These are phyloP conservation scores for Diplodus puntazzo DNA, from an alignment of 2,797 vertebrate genomes.

Conservation along the genomic window DNA sequence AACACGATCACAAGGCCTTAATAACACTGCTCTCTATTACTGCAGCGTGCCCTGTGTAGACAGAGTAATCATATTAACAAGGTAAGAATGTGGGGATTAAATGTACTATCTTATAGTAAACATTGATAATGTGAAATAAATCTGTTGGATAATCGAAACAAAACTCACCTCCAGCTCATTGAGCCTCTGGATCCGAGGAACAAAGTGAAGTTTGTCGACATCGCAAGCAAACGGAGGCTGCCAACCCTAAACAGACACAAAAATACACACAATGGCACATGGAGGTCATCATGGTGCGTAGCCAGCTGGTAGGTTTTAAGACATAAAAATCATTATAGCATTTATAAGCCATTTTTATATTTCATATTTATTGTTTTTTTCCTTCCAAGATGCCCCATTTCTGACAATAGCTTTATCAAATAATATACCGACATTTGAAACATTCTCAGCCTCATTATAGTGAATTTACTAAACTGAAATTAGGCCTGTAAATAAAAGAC, in stretches of 20 bases:
- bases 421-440: neutral
- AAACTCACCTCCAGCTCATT: constrained; percentile 95
- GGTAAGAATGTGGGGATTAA: neutral
- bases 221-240: constrained; percentile 98
- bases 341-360: neutral
- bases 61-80: neutral
- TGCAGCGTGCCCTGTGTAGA: neutral
- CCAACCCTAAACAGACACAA: constrained; percentile 89
- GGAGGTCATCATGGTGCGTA: constrained; percentile 22
- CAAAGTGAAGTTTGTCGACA: constrained; percentile 97
- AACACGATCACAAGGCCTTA: neutral
- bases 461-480: neutral
- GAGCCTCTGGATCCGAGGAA: constrained; percentile 97
- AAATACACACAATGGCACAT: constrained; percentile 28
- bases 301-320: neutral
- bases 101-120: neutral
- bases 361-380: neutral
- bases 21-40: constrained; percentile 20
- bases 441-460: neutral
- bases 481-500: neutral
- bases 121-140: constrained; percentile 2
- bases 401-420: constrained; percentile 7
- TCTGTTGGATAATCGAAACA: neutral
- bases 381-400: neutral
- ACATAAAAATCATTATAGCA: constrained; percentile 2